Evolutionary conservation across 1,140 invertebrate species (phyloP), one percentile per base, ranked within the genome.

Genomic region (Meloidogyne chitwoodi): DNA sequence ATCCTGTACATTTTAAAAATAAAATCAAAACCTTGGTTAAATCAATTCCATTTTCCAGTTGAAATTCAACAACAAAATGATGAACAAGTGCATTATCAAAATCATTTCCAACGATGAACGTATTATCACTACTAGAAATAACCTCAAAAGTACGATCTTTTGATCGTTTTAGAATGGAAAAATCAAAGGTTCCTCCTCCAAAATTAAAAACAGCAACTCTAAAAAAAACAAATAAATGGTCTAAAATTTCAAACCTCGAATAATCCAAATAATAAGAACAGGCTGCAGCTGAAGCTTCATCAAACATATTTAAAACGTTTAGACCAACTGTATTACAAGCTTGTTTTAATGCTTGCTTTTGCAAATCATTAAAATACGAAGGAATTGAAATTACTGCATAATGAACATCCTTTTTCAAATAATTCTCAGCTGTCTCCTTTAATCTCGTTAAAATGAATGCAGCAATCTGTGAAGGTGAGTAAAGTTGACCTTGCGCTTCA

Each of bases 181-280:
- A 92, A 91, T 97, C 95, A 88, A 97, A 98, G 71, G 95, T 97
- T 83, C 95, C 95, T 88, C 95, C 95, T 81, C 95, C 95, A 83
- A 98, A 90, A 90, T 98, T 95, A 88, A 96, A 98, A 1, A 98
- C 96, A 76, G 96, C 96, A 89, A 99, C 97, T 72, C 94, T 96
- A 86, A 81, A 84, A 84, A 31, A 3, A 12, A n/a, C n/a, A 22
- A 31, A 31, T 3, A 31, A 31, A 31, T 3, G 6, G 6, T 3
- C 6, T 6, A 3, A 2, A 3, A 31, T 56, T 73, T 78, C 80
- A 88, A 99, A 96, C 76, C 96, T 95, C 48, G 94, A 92, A 89
- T 98, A 98, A 88, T 99, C 95, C 93, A 99, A 94, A 68, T 96
- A 96, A 89, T 99, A 98, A 61, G 96, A 95, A 27, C 98, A 89